phyloP scores from a whole-genome alignment of 2,113 vertebrate genomes.

The Atrichornis clamosus region DNA sequence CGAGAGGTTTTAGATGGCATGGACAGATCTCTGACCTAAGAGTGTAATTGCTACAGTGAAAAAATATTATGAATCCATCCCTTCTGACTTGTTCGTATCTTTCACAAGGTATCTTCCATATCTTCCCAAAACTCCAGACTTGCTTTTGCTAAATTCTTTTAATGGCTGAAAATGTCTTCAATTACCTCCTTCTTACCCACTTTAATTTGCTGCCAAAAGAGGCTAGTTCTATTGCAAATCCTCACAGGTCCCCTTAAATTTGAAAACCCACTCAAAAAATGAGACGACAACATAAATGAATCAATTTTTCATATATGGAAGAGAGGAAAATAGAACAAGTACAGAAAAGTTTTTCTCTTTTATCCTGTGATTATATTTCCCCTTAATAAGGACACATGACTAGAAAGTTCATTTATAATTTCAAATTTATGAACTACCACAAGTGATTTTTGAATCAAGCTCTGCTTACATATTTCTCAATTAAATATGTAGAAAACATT shows the following conservation, averaged over 20 bases:
- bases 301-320: background rate
- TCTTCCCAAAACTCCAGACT: background rate
- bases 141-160: background rate
- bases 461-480: background rate
- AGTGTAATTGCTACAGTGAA: background rate
- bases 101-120: background rate
- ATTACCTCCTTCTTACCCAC: rapidly evolving
- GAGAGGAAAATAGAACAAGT: background rate
- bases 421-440: background rate
- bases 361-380: background rate
- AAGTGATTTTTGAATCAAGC: background rate
- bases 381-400: background rate
- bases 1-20: background rate
- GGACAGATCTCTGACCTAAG: background rate
- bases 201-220: background rate
- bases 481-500: background rate
- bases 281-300: background rate
- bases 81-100: background rate
- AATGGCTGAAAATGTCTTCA: background rate
- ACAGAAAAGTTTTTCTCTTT: background rate
- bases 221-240: background rate
- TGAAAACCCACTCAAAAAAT: background rate
- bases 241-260: background rate
- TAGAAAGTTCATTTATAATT: background rate
- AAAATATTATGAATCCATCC: background rate